Evolutionary conservation across 2,888 invertebrate genomes (phyloP), one percentile per base, ranked within the genome.

Genomic region (Elegia similella): DNA sequence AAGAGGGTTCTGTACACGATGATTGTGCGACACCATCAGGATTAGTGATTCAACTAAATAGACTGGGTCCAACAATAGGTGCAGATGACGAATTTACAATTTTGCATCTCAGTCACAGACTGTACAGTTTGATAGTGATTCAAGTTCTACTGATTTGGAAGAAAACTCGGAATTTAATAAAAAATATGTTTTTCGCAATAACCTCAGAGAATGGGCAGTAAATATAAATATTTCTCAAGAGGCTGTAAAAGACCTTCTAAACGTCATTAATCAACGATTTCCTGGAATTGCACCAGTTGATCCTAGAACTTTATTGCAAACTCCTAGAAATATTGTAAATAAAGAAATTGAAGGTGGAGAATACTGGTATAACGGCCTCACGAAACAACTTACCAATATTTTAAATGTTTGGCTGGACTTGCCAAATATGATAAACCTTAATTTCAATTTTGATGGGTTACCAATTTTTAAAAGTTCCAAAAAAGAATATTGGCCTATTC

Each of bases 401-500:
- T 47, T 47, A 23, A 29, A 23, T 23, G 12, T 3, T 17, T 47
- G 47, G 47, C 17, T 47, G 6, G 3, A 16, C 8, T 1, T 44
- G 1, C 44, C 44, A 16, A 16, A 44, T 7, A 44, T 7, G 1
- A 15, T 44, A 10, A 7, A 44, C 8, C 15, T 50, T n/a, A n/a
- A n/a, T n/a, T n/a, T n/a, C n/a, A n/a, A n/a, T n/a, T n/a, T n/a
- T n/a, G n/a, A n/a, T n/a, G n/a, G n/a, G n/a, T n/a, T n/a, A n/a
- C n/a, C n/a, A n/a, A n/a, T n/a, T n/a, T n/a, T n/a, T n/a, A n/a
- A n/a, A n/a, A n/a, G n/a, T n/a, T n/a, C n/a, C n/a, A n/a, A n/a
- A n/a, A n/a, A n/a, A n/a, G n/a, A n/a, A 54, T 53, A 59, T 53
- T 62, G 59, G 58, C 59, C 59, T 55, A 60, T 57, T 23, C 52